Percentiles rank a stretch among this genome's conserved stretches.
Conservation (phyloP, 23 tunicate genomes). For the Phallusia fumigata region DNA sequence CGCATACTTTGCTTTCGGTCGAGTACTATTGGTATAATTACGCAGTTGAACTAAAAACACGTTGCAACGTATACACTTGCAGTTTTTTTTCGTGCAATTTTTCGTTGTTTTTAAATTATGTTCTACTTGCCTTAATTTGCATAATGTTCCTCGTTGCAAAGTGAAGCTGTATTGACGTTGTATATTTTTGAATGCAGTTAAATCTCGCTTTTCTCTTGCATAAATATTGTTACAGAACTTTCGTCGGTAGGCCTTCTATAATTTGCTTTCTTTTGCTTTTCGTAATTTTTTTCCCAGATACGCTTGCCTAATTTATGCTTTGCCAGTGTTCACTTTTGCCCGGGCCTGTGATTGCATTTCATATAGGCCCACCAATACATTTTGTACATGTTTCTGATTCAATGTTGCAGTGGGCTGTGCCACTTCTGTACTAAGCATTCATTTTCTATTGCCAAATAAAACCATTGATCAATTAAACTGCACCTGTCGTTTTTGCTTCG, state of each 20-base stretch:
- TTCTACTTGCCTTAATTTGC: background rate
- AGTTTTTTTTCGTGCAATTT: background rate
- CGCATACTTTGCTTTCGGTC: background rate
- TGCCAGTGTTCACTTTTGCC: background rate
- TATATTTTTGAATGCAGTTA: background rate
- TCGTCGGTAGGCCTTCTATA: background rate
- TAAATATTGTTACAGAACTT: background rate
- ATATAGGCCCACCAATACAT: background rate
- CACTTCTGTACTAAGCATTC: slow-evolving; percentile 9
- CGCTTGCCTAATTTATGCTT: slow-evolving; percentile 6
- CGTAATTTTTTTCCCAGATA: background rate
- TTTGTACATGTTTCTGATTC: slow-evolving; percentile 3
- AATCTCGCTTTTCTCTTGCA: background rate
- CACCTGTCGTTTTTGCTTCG: too few relatives aligned
- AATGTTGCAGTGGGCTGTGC: slow-evolving; percentile 3
- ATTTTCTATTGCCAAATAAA: slow-evolving; percentile 13
- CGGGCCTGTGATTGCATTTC: slow-evolving; percentile 2
- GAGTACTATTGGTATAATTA: background rate
- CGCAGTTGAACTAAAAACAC: background rate
- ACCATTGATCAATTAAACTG: background rate
- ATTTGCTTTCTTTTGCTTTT: too few relatives aligned
- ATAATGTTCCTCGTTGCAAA: background rate
- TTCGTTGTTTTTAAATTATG: slow-evolving; percentile 7
- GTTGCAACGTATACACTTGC: background rate
- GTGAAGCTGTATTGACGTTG: background rate